Evolutionary conservation across 1,140 invertebrate genomes (phyloP).

Genomic region (Drosophila carrolli): DNA sequence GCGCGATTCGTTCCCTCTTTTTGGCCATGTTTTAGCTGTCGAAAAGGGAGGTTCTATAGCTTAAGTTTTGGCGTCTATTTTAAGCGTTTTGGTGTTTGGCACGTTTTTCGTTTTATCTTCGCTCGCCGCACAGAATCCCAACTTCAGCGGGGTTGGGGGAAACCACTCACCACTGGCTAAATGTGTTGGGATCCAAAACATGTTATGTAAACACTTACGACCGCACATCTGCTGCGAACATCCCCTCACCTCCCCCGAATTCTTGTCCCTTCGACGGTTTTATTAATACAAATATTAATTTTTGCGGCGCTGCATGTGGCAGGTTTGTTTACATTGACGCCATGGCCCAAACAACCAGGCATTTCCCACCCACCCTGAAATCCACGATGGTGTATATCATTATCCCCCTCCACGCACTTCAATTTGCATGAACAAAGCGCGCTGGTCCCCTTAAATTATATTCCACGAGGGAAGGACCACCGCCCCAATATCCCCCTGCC

Average conservation of each 20-base stretch:
- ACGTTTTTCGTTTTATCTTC: slow-evolving; percentile 63
- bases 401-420: slow-evolving; percentile 66
- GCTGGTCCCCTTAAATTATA: slow-evolving; percentile 38
- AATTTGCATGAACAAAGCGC: slow-evolving; percentile 77
- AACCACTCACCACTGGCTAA: slow-evolving; percentile 31
- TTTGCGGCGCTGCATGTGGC: slow-evolving; percentile 78
- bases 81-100: slow-evolving; percentile 66
- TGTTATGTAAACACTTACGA: slow-evolving; percentile 80
- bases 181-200: slow-evolving; percentile 75
- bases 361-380: slow-evolving; percentile 7
- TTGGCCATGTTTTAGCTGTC: slow-evolving; percentile 17
- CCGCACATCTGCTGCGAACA: slow-evolving; percentile 69
- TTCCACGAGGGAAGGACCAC: slow-evolving; percentile 1
- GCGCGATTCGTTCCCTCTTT: neutral
- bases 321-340: slow-evolving; percentile 77
- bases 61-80: slow-evolving; percentile 56
- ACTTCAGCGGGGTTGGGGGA: too few species aligned
- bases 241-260: neutral
- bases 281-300: slow-evolving; percentile 83
- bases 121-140: slow-evolving; percentile 4
- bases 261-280: slow-evolving; percentile 46
- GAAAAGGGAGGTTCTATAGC: slow-evolving; percentile 1
- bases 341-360: slow-evolving; percentile 38
- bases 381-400: slow-evolving; percentile 63
- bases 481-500: neutral